These are phyloP conservation scores for Hemibagrus guttatus DNA, from an alignment of 2,797 vertebrate species.

Conservation along the genomic window DNA sequence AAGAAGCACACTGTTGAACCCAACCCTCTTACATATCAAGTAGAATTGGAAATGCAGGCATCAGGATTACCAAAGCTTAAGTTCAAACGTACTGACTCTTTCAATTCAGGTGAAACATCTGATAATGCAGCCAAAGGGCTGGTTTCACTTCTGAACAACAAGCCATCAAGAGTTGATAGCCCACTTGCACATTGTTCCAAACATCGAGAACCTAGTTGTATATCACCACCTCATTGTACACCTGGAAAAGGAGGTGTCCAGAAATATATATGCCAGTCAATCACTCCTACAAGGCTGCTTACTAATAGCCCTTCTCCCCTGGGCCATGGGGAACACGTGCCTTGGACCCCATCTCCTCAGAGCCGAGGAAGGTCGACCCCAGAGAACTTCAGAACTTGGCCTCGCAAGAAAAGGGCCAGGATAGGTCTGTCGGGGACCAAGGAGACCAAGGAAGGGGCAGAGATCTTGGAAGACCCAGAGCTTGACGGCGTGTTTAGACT, in stretches of 20 bases:
- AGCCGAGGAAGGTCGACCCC: slow-evolving; percentile 82
- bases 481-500: slow-evolving; percentile 85
- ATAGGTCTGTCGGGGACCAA: slow-evolving; percentile 55
- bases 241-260: slow-evolving; percentile 81
- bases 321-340: slow-evolving; percentile 64
- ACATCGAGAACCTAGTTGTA: slow-evolving; percentile 74
- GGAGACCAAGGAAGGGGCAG: slow-evolving; percentile 56
- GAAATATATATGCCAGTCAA: slow-evolving; percentile 91
- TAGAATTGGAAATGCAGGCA: slow-evolving; percentile 88
- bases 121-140: slow-evolving; percentile 54
- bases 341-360: slow-evolving; percentile 88
- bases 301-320: slow-evolving; percentile 74
- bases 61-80: slow-evolving; percentile 90
- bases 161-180: slow-evolving; percentile 64
- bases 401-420: slow-evolving; percentile 84
- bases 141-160: slow-evolving; percentile 55
- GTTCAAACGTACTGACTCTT: slow-evolving; percentile 81
- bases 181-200: slow-evolving; percentile 70
- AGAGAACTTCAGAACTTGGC: slow-evolving; percentile 91
- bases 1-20: slow-evolving; percentile 36
- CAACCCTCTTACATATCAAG: slow-evolving; percentile 76
- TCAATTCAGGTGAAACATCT: slow-evolving; percentile 55
- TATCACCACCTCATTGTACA: slow-evolving; percentile 77
- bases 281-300: slow-evolving; percentile 83
- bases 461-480: slow-evolving; percentile 79